Conservation (phyloP, 2,888 invertebrate genomes). For the Agonopterix arenella region DNA sequence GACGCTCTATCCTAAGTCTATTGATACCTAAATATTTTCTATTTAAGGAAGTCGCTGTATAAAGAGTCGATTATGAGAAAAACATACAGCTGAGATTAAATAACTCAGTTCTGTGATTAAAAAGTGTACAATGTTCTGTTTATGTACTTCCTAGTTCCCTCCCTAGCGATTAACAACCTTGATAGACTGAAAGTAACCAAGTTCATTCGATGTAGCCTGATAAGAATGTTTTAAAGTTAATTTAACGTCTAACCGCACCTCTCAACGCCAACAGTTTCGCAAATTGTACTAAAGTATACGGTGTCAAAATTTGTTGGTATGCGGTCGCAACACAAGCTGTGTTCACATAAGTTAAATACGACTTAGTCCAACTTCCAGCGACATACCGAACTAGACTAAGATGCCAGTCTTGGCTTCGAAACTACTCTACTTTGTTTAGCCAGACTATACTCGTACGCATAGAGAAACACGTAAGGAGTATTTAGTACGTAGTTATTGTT, state of each 20-base stretch:
- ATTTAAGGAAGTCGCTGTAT: no score
- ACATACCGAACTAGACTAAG: conserved; percentile 60
- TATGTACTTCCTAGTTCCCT: no score
- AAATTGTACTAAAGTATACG: conserved; percentile 42
- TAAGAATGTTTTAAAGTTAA: conserved; percentile 29
- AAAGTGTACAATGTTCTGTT: no score
- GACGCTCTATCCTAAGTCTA: no score
- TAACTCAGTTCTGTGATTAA: no score
- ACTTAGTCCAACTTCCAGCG: conserved; percentile 60
- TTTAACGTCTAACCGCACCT: conserved; percentile 29
- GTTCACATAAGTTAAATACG: conserved; percentile 66
- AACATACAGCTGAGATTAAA: no score
- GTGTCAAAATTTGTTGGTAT: conserved; percentile 69
- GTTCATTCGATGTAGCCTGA: neutral
- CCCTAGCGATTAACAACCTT: no score
- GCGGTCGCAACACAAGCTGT: conserved; percentile 64
- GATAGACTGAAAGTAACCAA: no score
- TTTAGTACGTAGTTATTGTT: no score
- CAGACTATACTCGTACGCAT: neutral
- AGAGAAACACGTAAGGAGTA: no score
- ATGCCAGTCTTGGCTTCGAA: conserved; percentile 50
- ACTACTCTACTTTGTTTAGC: conserved; percentile 40
- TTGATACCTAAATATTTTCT: no score
- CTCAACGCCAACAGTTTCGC: conserved; percentile 19
- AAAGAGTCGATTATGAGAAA: no score